Base-by-base conservation (phyloP, 2,888 invertebrate genomes). In the Octonoba sinensis region DNA sequence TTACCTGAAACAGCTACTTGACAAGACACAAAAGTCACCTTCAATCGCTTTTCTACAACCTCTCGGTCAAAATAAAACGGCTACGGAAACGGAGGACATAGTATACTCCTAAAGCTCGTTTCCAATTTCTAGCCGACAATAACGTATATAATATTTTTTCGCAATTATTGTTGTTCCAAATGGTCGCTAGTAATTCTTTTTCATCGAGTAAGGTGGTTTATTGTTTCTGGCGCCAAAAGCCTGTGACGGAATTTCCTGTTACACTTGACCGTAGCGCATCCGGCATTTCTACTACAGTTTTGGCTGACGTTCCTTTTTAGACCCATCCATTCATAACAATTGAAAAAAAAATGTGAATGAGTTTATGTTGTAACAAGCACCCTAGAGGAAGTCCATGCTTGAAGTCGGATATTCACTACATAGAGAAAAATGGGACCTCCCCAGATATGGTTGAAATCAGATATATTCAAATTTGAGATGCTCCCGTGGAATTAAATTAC, bases 221-320 rank as follows among this genome's bases (percentile, higher is more conserved):
- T 81, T 81, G 79, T 81, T 62, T 74, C 73, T 27, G 27, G 62
- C 18, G 56, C 60, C 67, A 69, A 27, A 56, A 64, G 44, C 60
- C 36, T 74, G 79, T 81, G 73, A 69, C 67, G 73, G 47, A 20
- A 56, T 72, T 81, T 81, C 79, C 79, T 73, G 66, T 79, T 60
- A 57, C 66, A 67, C 72, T 72, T 79, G 78, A 79, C 72, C 78
- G 78, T 71, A 66, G 51, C 24, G 60, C 60, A 75, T 75, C 75
- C 75, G 75, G 75, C 24, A 57, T n/a, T 66, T 66, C 69, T 56
- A 69, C 69, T 56, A 36, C 36, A 36, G 36, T 36, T 36, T 36
- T 36, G 36, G 36, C 3, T 6, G 2, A 27, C 36, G 36, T 11
- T 36, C 36, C 36, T 36, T 36, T 36, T 36, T 36, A 36, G 36